phyloP scores from a whole-genome alignment of 2,797 vertebrate species.

The Sardinella longiceps region DNA sequence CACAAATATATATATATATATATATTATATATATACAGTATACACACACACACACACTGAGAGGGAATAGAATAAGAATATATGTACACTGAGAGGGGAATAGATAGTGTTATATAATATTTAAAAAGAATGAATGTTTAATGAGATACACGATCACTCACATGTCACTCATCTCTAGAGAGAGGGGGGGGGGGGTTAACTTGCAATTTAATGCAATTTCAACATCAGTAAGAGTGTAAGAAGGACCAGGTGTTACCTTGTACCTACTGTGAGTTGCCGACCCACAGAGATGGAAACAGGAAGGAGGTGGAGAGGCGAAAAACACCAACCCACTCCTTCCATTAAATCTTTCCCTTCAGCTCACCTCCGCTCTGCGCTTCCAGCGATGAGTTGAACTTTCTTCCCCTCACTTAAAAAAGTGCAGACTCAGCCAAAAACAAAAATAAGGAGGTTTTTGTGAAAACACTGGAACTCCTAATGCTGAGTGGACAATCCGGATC shows the following conservation, averaged over 20 bases:
- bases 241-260: constrained; percentile 23
- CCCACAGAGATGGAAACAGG: constrained; percentile 4
- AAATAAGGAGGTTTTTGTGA: constrained; percentile 11
- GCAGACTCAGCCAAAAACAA: constrained; percentile 15
- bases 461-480: constrained; percentile 12
- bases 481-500: constrained; percentile 13
- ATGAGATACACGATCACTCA: background rate
- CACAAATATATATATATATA: too few relatives aligned
- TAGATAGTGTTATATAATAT: background rate
- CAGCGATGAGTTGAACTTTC: constrained; percentile 14
- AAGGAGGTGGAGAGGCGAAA: background rate
- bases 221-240: background rate
- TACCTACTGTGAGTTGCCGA: background rate
- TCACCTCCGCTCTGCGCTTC: background rate
- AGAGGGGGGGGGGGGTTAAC: background rate
- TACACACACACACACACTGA: too few relatives aligned
- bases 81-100: background rate
- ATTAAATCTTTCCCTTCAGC: constrained; percentile 15
- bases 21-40: too few relatives aligned
- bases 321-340: constrained; percentile 3
- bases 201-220: constrained; percentile 2
- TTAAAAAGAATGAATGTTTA: background rate
- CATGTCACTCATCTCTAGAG: background rate
- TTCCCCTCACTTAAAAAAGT: constrained; percentile 19
- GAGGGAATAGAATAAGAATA: too few relatives aligned